These are phyloP conservation scores for Pyrocephalus nanus DNA, from an alignment of 2,797 vertebrate genomes.

Conservation along the genomic window DNA sequence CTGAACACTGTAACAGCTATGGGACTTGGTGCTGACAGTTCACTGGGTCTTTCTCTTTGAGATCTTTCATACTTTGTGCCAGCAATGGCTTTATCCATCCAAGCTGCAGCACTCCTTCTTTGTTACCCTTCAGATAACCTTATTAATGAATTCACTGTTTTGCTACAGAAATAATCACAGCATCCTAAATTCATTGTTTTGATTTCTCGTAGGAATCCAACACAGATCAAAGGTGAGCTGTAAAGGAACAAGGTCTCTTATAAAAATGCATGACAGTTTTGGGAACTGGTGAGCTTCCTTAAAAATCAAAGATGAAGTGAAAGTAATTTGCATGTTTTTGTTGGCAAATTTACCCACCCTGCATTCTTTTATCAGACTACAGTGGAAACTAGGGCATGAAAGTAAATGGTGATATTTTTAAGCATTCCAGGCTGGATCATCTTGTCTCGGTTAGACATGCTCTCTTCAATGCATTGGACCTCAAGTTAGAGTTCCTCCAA, in stretches of 20 bases:
- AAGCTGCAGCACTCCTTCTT: background rate
- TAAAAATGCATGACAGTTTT: background rate
- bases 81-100: background rate
- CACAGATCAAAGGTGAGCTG: background rate
- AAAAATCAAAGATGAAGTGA: constrained; percentile 1
- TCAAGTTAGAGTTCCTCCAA: background rate
- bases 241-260: background rate
- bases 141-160: background rate
- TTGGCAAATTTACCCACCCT: background rate
- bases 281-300: background rate
- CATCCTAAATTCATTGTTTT: background rate
- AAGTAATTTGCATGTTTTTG: background rate
- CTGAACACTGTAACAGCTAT: background rate
- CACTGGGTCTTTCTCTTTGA: accelerated
- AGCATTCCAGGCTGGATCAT: background rate
- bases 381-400: background rate
- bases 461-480: background rate
- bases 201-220: background rate
- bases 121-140: background rate
- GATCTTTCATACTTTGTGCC: background rate
- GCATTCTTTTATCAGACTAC: background rate
- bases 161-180: constrained; percentile 1
- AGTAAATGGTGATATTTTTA: background rate
- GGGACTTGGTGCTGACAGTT: background rate
- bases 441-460: background rate